A percentile compares a stretch with the other conserved stretches of the same genome.
phyloP scores from a whole-genome alignment of 2,888 invertebrate genomes.

The Protophormia terraenovae region DNA sequence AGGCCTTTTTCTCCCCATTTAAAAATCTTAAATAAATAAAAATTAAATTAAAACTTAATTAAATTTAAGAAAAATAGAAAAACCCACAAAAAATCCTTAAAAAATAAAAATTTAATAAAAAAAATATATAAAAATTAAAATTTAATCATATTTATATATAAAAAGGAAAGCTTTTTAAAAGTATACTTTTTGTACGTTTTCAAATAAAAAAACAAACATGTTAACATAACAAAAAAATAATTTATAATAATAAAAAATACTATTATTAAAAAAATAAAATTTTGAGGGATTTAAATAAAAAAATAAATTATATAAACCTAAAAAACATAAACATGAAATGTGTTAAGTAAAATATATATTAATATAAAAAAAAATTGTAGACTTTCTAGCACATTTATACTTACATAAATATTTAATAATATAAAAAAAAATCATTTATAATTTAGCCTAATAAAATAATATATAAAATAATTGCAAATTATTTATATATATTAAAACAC shows the following conservation, averaged over 20 bases:
- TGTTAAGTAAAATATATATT: conserved; percentile 58
- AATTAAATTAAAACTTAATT: conserved; percentile 52
- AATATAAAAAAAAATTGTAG: conserved; percentile 68
- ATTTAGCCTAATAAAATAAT: conserved; percentile 53
- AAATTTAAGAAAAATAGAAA: conserved; percentile 54
- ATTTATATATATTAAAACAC: conserved; percentile 65
- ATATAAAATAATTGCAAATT: conserved; percentile 66
- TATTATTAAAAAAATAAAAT: conserved; percentile 35
- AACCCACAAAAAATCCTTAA: conserved; percentile 26
- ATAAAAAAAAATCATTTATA: conserved; percentile 65
- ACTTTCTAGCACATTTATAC: conserved; percentile 65
- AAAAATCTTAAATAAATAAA: conserved; percentile 61
- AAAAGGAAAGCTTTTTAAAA: conserved; percentile 67
- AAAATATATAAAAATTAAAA: conserved; percentile 46
- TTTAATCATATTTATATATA: conserved; percentile 38
- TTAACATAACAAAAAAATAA: conserved; percentile 63
- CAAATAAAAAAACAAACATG: conserved; percentile 61
- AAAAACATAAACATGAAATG: conserved; percentile 50
- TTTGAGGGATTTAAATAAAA: conserved; percentile 48
- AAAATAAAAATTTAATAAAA: conserved; percentile 26
- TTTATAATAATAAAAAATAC: conserved; percentile 32
- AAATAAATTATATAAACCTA: background rate
- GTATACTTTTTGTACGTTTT: conserved; percentile 68
- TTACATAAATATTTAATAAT: conserved; percentile 71
- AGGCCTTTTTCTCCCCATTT: conserved; percentile 64